phyloP scores from a whole-genome alignment of 2,797 vertebrate genomes.

The Falco concolor region DNA sequence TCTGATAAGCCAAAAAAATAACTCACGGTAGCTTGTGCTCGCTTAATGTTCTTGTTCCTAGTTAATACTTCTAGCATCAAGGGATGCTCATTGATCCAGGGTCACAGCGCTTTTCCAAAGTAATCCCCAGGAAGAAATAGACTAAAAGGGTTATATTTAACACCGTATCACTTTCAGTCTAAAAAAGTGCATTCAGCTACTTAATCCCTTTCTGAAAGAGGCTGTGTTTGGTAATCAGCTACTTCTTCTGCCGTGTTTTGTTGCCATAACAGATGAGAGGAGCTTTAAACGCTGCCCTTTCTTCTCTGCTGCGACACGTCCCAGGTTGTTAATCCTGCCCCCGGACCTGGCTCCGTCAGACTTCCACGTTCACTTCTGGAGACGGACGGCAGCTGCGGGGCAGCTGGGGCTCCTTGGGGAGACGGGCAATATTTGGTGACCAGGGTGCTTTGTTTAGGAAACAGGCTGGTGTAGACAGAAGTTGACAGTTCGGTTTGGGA shows the following conservation, averaged over 20 bases:
- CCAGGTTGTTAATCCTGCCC: conserved; percentile 72
- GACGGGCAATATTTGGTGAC: conserved; percentile 69
- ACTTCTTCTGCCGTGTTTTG: conserved; percentile 9
- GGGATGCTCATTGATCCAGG: neutral
- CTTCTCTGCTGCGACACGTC: conserved; percentile 62
- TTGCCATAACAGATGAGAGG: conserved; percentile 45
- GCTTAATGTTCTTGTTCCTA: neutral
- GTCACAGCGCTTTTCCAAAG: neutral
- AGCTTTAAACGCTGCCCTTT: conserved; percentile 53
- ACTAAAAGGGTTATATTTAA: neutral
- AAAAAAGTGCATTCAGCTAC: conserved; percentile 18
- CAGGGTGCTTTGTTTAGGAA: conserved; percentile 60
- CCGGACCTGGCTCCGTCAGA: conserved; percentile 69
- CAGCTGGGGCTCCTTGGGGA: conserved; percentile 71
- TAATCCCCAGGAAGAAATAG: neutral
- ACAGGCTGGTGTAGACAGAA: neutral
- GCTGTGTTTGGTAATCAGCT: neutral
- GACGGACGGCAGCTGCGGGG: conserved; percentile 24
- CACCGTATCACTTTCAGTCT: neutral
- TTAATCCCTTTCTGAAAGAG: conserved; percentile 55
- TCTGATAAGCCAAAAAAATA: neutral
- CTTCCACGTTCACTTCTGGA: conserved; percentile 71
- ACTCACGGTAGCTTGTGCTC: neutral
- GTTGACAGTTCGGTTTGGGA: neutral
- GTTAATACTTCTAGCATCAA: neutral